These are phyloP conservation scores for Acrobasis suavella DNA, from an alignment of 2,888 invertebrate species.

Conservation along the genomic window DNA sequence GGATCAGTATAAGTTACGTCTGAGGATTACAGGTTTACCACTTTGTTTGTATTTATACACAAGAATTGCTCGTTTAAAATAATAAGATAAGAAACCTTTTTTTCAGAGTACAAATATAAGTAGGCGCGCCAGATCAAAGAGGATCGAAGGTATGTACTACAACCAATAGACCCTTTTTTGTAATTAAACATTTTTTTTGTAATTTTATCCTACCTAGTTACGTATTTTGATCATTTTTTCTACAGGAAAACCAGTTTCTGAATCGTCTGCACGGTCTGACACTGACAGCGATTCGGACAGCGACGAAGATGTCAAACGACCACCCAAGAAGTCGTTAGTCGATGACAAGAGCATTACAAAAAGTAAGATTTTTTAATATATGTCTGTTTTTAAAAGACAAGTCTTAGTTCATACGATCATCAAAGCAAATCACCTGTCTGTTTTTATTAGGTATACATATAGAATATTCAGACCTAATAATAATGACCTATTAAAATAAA, in stretches of 20 bases:
- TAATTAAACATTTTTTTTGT: no score
- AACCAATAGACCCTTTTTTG: neutral
- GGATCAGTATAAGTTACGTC: no score
- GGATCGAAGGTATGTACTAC: slow-evolving; percentile 60
- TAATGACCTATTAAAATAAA: no score
- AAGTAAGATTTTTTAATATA: slow-evolving; percentile 42
- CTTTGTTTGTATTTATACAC: no score
- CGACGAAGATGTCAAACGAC: slow-evolving; percentile 71
- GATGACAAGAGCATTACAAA: slow-evolving; percentile 65
- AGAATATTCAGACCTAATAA: no score
- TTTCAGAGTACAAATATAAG: slow-evolving; percentile 74
- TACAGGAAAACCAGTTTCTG: slow-evolving; percentile 41
- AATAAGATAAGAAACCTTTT: neutral
- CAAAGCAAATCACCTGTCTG: no score
- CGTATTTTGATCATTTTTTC: neutral
- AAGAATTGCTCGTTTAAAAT: no score
- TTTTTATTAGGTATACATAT: no score
- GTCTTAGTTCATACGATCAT: no score
- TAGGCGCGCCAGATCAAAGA: slow-evolving; percentile 65
- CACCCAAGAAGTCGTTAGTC: slow-evolving; percentile 55
- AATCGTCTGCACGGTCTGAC: slow-evolving; percentile 71
- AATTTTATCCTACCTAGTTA: neutral
- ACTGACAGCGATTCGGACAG: slow-evolving; percentile 80
- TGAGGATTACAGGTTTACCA: no score
- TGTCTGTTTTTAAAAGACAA: no score